These are phyloP conservation scores for Portevinia maculata DNA, from an alignment of 2,888 invertebrate genomes.

Conservation along the genomic window DNA sequence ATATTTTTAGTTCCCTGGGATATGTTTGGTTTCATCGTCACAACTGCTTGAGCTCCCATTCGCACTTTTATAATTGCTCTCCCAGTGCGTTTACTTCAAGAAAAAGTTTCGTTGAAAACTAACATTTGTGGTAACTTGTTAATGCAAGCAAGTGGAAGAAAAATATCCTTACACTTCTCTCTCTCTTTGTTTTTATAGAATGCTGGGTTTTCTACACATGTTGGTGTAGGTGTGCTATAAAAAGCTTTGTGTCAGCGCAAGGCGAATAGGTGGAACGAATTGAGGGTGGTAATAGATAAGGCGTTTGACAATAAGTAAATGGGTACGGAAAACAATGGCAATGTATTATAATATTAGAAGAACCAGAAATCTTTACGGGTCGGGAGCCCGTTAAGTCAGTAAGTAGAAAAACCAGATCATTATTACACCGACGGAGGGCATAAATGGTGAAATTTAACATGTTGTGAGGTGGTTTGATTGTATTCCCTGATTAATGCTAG, in stretches of 20 bases:
- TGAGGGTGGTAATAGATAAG: slow-evolving; percentile 20
- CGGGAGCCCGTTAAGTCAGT: too few species aligned
- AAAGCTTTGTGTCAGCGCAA: slow-evolving; percentile 50
- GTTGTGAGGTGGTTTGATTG: too few species aligned
- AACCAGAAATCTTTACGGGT: neutral
- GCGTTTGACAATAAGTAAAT: slow-evolving; percentile 23
- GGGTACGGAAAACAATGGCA: slow-evolving; percentile 40
- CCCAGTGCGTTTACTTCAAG: slow-evolving; percentile 33
- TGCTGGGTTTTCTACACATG: slow-evolving; percentile 19
- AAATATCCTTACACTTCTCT: slow-evolving; percentile 59
- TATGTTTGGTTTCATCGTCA: slow-evolving; percentile 53
- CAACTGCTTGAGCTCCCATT: slow-evolving; percentile 35
- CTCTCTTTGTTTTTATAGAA: slow-evolving; percentile 42
- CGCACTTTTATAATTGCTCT: slow-evolving; percentile 14
- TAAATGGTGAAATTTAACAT: slow-evolving; percentile 9
- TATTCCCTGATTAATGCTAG: too few species aligned
- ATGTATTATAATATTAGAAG: slow-evolving; percentile 11
- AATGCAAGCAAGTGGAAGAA: slow-evolving; percentile 49
- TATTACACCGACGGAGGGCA: slow-evolving; percentile 1
- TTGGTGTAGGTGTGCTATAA: slow-evolving; percentile 63
- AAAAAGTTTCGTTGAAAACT: slow-evolving; percentile 68
- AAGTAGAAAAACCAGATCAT: slow-evolving; percentile 5
- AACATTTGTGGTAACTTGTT: slow-evolving; percentile 52
- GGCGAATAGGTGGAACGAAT: neutral
- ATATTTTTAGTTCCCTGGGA: slow-evolving; percentile 56